A percentile compares a stretch with the other conserved stretches of the same genome.
These are phyloP conservation scores for Triplophysa yarkandensis DNA, from an alignment of 2,797 vertebrate genomes.

Conservation along the genomic window DNA sequence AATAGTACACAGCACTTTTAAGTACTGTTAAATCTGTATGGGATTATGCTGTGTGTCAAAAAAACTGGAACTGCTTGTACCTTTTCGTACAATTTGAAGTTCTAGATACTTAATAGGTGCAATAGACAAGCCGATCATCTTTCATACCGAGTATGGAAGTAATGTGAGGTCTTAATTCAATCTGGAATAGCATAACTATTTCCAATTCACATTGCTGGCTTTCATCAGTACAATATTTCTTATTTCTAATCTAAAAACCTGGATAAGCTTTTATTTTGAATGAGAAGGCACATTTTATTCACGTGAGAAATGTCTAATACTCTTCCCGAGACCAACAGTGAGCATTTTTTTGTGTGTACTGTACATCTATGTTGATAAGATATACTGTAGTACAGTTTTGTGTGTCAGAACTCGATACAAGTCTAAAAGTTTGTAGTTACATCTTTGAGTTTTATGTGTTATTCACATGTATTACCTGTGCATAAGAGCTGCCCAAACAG, in stretches of 20 bases:
- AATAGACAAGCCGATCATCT: slow-evolving; percentile 13
- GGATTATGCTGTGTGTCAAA: not conserved
- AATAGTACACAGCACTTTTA: not conserved
- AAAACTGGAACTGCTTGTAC: slow-evolving; percentile 8
- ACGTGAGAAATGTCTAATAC: slow-evolving; percentile 12
- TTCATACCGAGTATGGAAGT: not conserved
- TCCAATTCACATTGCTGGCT: not conserved
- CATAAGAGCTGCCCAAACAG: slow-evolving; percentile 41
- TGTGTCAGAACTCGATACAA: slow-evolving; percentile 15
- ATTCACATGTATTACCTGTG: slow-evolving; percentile 20
- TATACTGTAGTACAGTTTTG: slow-evolving; percentile 4
- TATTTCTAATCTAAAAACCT: too few relatives aligned
- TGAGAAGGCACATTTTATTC: slow-evolving; percentile 1
- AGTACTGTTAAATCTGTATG: slow-evolving; percentile 21
- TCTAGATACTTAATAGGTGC: slow-evolving; percentile 27
- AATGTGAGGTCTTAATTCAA: not conserved
- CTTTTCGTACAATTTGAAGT: slow-evolving; percentile 16
- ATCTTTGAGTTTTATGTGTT: slow-evolving; percentile 12
- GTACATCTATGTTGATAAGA: not conserved
- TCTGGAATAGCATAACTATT: not conserved
- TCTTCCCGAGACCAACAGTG: slow-evolving; percentile 5
- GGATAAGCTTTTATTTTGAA: slow-evolving; percentile 1
- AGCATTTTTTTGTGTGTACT: not conserved
- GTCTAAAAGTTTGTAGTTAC: slow-evolving; percentile 1
- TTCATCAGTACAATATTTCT: not conserved